Evolutionary conservation across 2,888 invertebrate genomes (phyloP), one percentile per base, ranked within the genome.

Genomic region (Thalpophila matura): DNA sequence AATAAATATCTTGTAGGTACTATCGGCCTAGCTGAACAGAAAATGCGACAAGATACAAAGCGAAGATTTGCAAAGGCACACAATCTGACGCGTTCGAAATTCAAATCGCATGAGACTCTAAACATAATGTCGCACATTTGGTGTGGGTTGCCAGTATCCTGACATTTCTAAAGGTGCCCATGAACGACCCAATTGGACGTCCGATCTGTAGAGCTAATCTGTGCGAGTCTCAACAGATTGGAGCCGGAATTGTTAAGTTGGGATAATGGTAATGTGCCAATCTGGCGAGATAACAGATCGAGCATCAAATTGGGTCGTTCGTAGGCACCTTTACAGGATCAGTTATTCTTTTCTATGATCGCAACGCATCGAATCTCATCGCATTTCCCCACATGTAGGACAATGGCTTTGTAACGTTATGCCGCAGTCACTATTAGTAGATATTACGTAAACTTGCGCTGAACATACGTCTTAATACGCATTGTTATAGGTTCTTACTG

Each of bases 1-100:
- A 79, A 79, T 79, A 79, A 69, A 60, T 49, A 55, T 56, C 40
- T 45, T 61, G 35, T 22, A 40, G 20, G 22, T 45, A 55, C 63
- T 26, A 26, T 31, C 18, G 22, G 37, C 46, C 31, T 31, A 63
- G 38, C 29, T 40, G 7, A 14, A 29, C 20, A 42, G 18, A 27
- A 22, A 29, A 63, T 40, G 63, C 63, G 55, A 63, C 24, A 45
- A 29, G 49, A 55, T 50, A 26, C 35, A 7, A 56, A 20, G 42
- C 29, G 24, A 46, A 22, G 18, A 46, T 16, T 20, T 27, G 10
- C 35, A 29, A 20, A 29, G n/a, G 14, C 16, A 26, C 14, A 14
- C 10, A 12, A 35, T 10, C 10, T 35, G 10, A 29, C 2, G 4
- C 3, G 33, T 31, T 59, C 35, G 59, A 67, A 67, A 64, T 64